A percentile compares a stretch with the other conserved stretches of the same genome.
Conservation (phyloP, 2,797 vertebrate species). For the Sebastolobus alascanus region DNA sequence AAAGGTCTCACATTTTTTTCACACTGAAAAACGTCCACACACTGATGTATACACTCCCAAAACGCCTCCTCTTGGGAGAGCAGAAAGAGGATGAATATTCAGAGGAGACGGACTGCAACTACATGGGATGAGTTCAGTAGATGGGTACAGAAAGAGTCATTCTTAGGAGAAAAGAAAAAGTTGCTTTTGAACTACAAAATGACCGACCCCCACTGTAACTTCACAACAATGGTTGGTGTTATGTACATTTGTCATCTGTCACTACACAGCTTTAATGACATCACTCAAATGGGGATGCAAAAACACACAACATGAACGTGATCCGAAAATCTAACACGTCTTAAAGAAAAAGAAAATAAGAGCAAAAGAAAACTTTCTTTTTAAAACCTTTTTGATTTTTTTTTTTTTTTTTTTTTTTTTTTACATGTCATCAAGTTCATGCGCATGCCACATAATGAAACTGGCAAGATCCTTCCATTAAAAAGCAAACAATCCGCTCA, state of each 20-base stretch:
- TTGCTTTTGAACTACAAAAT: constrained; percentile 79
- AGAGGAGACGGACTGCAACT: constrained; percentile 73
- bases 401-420: constrained; percentile 40
- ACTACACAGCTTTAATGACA: constrained; percentile 77
- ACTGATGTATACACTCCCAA: constrained; percentile 59
- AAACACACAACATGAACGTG: constrained; percentile 79
- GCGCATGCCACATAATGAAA: constrained; percentile 86
- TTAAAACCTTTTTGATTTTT: constrained; percentile 38
- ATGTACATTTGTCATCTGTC: constrained; percentile 84
- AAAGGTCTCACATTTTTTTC: constrained; percentile 70
- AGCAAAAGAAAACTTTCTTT: constrained; percentile 66
- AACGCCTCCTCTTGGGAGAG: constrained; percentile 51
- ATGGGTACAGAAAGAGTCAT: constrained; percentile 80
- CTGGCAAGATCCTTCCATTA: constrained; percentile 84
- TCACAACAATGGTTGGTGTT: constrained; percentile 82
- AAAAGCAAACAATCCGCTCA: constrained; percentile 80
- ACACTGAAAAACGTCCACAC: constrained; percentile 65
- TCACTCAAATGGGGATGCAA: constrained; percentile 81
- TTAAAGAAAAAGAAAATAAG: constrained; percentile 64
- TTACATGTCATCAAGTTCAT: constrained; percentile 84
- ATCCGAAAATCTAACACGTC: constrained; percentile 68
- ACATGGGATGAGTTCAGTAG: constrained; percentile 75
- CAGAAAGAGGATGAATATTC: constrained; percentile 64
- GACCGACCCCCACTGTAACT: constrained; percentile 65
- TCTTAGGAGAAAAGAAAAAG: constrained; percentile 73